Evolutionary conservation across 2,888 invertebrate species (phyloP).

Genomic region (Athalia rosae): DNA sequence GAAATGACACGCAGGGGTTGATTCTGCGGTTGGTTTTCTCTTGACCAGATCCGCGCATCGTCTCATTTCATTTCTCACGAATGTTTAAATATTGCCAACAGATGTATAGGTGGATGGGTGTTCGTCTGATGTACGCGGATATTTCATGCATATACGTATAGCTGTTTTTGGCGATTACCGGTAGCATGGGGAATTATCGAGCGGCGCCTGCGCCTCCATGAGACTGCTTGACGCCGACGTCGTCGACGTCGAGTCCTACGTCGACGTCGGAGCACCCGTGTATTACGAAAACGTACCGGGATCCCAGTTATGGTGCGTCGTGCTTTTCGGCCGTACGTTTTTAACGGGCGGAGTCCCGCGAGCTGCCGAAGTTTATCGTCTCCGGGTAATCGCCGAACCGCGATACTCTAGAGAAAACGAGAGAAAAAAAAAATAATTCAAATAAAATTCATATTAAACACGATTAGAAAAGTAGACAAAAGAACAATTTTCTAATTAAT

Average conservation of each 20-base stretch:
- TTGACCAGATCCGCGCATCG: neutral
- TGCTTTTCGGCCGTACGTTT: conserved; percentile 41
- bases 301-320: conserved; percentile 35
- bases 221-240: conserved; percentile 43
- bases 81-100: too few relatives aligned
- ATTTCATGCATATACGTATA: neutral
- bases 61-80: too few relatives aligned
- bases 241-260: conserved; percentile 33
- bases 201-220: conserved; percentile 63
- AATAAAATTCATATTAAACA: too few relatives aligned
- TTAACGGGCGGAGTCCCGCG: too few relatives aligned
- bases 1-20: too few relatives aligned
- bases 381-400: too few relatives aligned
- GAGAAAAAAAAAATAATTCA: too few relatives aligned
- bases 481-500: too few relatives aligned
- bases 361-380: too few relatives aligned
- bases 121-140: neutral
- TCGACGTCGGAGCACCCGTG: conserved; percentile 20
- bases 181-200: conserved; percentile 58
- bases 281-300: neutral
- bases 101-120: neutral
- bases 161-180: too few relatives aligned
- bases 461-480: too few relatives aligned
- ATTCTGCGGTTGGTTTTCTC: neutral
- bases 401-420: too few relatives aligned